Percentiles rank a stretch among this genome's conserved stretches.
phyloP scores from a whole-genome alignment of 1,140 invertebrate species.

The Latrodectus geometricus region DNA sequence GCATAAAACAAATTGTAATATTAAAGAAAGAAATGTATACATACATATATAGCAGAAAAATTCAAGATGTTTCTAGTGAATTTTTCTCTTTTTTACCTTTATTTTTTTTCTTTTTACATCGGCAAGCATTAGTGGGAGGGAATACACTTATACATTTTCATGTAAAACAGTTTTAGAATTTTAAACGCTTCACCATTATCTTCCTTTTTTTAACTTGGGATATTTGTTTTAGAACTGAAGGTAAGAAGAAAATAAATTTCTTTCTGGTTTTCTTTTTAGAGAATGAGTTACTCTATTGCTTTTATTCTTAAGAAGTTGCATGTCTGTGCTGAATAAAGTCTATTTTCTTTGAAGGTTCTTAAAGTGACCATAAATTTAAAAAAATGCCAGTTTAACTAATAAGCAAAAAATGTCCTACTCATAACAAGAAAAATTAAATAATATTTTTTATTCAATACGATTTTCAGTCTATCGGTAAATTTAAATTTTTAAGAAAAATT shows the following conservation, averaged over 20 bases:
- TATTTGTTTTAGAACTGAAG: background rate
- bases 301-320: background rate
- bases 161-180: background rate
- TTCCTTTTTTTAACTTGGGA: background rate
- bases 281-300: background rate
- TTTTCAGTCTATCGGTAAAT: no score
- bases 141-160: background rate
- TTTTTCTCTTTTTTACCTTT: no score
- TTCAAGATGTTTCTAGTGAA: no score
- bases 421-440: no score
- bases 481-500: no score
- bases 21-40: background rate
- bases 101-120: background rate
- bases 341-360: no score
- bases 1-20: constrained; percentile 39
- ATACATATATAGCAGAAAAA: no score
- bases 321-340: no score
- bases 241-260: background rate
- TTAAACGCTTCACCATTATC: background rate
- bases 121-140: background rate
- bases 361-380: no score
- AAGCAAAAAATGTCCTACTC: no score
- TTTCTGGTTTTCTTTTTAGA: background rate
- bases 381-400: no score
- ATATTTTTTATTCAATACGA: no score